Base-by-base conservation (phyloP, 2,888 invertebrate species). In the Agapostemon virescens region DNA sequence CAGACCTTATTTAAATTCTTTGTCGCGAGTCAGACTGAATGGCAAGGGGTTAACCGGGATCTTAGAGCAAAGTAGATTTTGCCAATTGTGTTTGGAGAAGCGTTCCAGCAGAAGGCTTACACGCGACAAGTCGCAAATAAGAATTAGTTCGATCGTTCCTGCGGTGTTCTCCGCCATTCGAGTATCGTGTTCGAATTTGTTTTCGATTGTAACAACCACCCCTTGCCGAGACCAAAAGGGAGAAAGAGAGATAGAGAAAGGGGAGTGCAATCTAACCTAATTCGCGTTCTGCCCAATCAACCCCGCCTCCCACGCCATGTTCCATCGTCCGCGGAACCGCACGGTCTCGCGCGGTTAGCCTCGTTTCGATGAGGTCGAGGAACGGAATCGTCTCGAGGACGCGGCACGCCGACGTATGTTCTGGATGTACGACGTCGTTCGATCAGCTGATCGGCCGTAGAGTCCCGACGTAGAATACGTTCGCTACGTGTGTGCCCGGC, bases 341-440 rank as follows among this genome's bases (percentile, higher is more conserved):
- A 77, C 80, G 17, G 81, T 76, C 81, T 80, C 73, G 85, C 86
- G 84, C 84, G 83, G 81, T 73, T 85, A 85, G 86, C 86, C 86
- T 81, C 86, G 84, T 86, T 86, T 86, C 85, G 83, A 77, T 82
- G 86, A 86, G 86, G 86, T 86, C 86, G 86, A 86, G 86, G 86
- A 86, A 86, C 86, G 86, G 84, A 81, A 85, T 84, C 80, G 86
- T 85, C 86, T 86, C 85, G 86, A 84, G 86, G 84, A 82, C 82
- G 83, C 79, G 81, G 75, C 72, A 74, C 52, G 77, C 74, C 38
- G 52, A 49, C 69, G 84, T n/a, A n/a, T n/a, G n/a, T n/a, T n/a
- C n/a, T n/a, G n/a, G n/a, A n/a, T n/a, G n/a, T n/a, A 80, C 74
- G 81, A 69, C 69, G 17, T 49, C 40, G 61, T 55, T 67, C n/a